A percentile compares a stretch with the other conserved stretches of the same genome.
phyloP scores from a whole-genome alignment of 2,888 invertebrate genomes.

The Carpatolechia fugitivella region DNA sequence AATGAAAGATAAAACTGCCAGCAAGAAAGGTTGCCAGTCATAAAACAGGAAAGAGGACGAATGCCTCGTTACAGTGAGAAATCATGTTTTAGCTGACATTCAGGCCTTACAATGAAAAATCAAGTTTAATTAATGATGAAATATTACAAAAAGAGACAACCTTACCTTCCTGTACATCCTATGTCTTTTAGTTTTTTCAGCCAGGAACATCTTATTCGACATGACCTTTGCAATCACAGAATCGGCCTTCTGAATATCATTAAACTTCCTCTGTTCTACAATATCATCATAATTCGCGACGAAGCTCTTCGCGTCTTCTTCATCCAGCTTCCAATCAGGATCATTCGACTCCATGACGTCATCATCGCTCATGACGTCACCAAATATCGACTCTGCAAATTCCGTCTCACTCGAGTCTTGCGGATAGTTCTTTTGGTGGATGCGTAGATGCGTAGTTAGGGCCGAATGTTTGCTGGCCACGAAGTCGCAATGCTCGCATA shows the following conservation, averaged over 20 bases:
- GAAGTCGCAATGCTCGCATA: constrained; percentile 48
- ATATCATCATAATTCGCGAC: background rate
- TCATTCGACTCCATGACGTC: constrained; percentile 29
- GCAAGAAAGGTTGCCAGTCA: too few species aligned
- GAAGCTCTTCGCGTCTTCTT: background rate
- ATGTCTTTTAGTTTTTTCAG: constrained; percentile 34
- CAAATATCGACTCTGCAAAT: constrained; percentile 31
- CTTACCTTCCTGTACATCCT: constrained; percentile 52
- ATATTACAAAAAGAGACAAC: too few species aligned
- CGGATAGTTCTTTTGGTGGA: constrained; percentile 25
- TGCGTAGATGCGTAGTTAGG: constrained; percentile 36
- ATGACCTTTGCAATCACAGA: constrained; percentile 61
- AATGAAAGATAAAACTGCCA: too few species aligned
- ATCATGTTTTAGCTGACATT: too few species aligned
- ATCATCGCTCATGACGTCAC: constrained; percentile 31
- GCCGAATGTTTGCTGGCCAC: constrained; percentile 34
- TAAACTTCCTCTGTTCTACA: constrained; percentile 9
- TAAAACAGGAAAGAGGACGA: too few species aligned
- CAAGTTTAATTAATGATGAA: too few species aligned
- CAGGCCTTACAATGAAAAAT: too few species aligned
- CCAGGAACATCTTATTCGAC: constrained; percentile 54
- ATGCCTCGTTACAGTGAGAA: too few species aligned
- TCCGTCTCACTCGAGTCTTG: constrained; percentile 32
- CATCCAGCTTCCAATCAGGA: constrained; percentile 14
- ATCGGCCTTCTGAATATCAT: constrained; percentile 44